A percentile compares a stretch with the other conserved stretches of the same genome.
These are phyloP conservation scores for Sycophaga agraensis DNA, from an alignment of 1,140 invertebrate genomes.

Conservation along the genomic window DNA sequence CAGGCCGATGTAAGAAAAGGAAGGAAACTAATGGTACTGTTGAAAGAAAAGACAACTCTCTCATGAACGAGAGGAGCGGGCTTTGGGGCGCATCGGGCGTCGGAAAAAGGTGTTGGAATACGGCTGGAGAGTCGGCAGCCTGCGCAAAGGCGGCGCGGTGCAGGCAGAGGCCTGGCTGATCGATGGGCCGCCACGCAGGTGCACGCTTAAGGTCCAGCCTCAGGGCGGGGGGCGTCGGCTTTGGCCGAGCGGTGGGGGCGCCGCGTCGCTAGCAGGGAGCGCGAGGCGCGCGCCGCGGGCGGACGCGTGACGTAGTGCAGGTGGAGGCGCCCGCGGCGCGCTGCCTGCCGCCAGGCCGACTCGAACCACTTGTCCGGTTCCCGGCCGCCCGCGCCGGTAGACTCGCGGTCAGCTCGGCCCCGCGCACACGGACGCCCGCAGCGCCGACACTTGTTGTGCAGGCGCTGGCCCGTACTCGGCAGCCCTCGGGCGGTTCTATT, in stretches of 20 bases:
- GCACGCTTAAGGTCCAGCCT: neutral
- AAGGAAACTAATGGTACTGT: no score
- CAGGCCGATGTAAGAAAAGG: no score
- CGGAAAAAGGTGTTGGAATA: no score
- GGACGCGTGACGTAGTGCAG: neutral
- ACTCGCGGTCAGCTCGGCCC: neutral
- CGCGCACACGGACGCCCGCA: neutral
- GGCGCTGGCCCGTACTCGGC: no score
- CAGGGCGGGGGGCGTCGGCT: neutral
- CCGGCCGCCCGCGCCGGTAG: conserved; percentile 16
- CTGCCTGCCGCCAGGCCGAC: conserved; percentile 4
- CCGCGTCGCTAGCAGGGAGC: neutral
- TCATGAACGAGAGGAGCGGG: no score
- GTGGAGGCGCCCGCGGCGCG: neutral
- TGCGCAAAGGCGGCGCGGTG: no score
- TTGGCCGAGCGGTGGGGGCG: neutral
- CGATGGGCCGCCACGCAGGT: neutral
- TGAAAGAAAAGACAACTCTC: no score
- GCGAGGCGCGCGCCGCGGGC: neutral
- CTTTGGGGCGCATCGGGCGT: no score
- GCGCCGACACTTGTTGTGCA: neutral
- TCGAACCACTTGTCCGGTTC: conserved; percentile 21
- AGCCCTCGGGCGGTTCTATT: no score
- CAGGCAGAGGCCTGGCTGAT: neutral
- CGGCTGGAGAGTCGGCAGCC: no score